Conservation (phyloP, 2,888 invertebrate species). For the Eupithecia exiguata region DNA sequence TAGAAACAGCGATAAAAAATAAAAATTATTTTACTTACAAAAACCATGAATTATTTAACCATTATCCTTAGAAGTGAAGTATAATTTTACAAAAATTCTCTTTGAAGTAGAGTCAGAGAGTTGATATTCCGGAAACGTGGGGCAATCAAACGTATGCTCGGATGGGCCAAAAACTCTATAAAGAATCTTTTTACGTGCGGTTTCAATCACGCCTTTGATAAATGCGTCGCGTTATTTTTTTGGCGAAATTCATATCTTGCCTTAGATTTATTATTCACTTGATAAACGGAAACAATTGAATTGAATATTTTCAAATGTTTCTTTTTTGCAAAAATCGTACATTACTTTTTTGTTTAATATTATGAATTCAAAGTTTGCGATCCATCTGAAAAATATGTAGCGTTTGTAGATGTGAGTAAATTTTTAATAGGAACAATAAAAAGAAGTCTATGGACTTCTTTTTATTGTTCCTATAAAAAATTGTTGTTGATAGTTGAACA, state of each 20-base stretch:
- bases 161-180: conserved; percentile 5
- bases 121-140: not conserved
- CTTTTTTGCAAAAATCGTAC: not conserved
- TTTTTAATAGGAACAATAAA: no score
- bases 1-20: not conserved
- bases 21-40: not conserved
- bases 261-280: conserved; percentile 1
- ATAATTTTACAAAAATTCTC: not conserved
- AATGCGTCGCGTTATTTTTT: not conserved
- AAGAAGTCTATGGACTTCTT: no score
- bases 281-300: not conserved
- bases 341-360: no score
- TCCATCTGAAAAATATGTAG: no score
- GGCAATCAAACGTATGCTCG: conserved; percentile 5
- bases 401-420: no score
- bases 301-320: not conserved
- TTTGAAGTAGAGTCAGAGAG: not conserved
- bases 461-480: no score
- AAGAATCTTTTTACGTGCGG: not conserved
- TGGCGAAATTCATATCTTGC: not conserved
- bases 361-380: no score
- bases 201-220: conserved; percentile 13
- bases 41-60: conserved; percentile 1
- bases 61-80: not conserved
- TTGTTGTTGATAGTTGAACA: no score